Conservation (phyloP, 2,113 vertebrate genomes). For the Monopterus albus region DNA sequence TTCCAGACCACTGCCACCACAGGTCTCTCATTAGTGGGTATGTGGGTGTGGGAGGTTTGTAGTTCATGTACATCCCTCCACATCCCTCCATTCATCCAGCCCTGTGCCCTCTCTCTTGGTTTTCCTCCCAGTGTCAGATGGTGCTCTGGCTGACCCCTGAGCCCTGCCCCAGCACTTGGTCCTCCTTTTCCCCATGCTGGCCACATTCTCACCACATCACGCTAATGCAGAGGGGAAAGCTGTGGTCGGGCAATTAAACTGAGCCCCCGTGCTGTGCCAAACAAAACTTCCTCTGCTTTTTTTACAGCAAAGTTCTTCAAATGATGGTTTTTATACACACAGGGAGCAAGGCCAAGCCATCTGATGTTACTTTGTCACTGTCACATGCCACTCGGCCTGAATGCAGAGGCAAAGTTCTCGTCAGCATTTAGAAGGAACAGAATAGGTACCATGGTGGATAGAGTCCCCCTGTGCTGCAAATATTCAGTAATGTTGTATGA, state of each 20-base stretch:
- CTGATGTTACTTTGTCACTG: slow-evolving; percentile 66
- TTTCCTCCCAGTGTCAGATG: slow-evolving; percentile 63
- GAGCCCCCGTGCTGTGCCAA: slow-evolving; percentile 75
- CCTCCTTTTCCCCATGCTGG: slow-evolving; percentile 50
- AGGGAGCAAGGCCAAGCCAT: slow-evolving; percentile 49
- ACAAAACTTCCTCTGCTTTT: slow-evolving; percentile 84
- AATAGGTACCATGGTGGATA: slow-evolving; percentile 36
- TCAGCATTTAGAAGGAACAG: slow-evolving; percentile 27
- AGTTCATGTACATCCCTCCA: slow-evolving; percentile 41
- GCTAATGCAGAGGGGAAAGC: slow-evolving; percentile 78
- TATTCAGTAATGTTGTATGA: slow-evolving; percentile 48
- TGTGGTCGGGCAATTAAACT: slow-evolving; percentile 82
- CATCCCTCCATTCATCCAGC: slow-evolving; percentile 41
- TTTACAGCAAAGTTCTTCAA: slow-evolving; percentile 79
- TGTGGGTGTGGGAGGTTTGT: slow-evolving; percentile 57
- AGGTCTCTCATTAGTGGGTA: slow-evolving; percentile 63
- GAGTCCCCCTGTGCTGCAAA: slow-evolving; percentile 40
- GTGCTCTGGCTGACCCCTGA: slow-evolving; percentile 67
- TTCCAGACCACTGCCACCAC: slow-evolving; percentile 63
- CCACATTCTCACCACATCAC: slow-evolving; percentile 73
- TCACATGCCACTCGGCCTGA: slow-evolving; percentile 54
- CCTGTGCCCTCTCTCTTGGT: slow-evolving; percentile 42
- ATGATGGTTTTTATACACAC: slow-evolving; percentile 79
- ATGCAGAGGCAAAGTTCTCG: slow-evolving; percentile 40
- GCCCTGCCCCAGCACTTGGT: slow-evolving; percentile 52